Evolutionary conservation across 2,113 vertebrate genomes (phyloP), one percentile per base, ranked within the genome.

Genomic region (Procavia capensis): DNA sequence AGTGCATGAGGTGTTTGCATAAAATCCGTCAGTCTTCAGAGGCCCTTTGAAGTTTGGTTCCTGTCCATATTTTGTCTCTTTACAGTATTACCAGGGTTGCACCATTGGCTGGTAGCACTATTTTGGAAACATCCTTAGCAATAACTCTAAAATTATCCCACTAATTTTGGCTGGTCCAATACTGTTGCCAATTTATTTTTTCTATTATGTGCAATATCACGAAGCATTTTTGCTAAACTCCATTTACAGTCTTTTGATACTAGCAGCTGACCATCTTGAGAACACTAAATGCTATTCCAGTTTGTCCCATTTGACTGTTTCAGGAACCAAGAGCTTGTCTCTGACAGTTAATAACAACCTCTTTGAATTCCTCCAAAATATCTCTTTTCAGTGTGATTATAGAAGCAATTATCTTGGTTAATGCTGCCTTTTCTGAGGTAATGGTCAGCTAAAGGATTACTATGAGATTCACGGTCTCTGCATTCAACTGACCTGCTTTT

Each of bases 151-250:
- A 90, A 81, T 90, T 59, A 88, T 64, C 31, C 34, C 8, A 13
- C 45, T 50, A 36, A 10, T 78, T 61, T 89, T 82, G 82, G 36
- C 50, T 54, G 50, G 50, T 59, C 29, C 68, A 68, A 50, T 3
- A 57, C 25, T 43, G 29, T 74, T 88, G 89, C 47, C 57, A 39
- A 22, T 41, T 90, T 82, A 76, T 76, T 88, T 87, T 64, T 86
- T 59, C 54, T 94, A 36, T 81, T 88, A 70, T 70, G 57, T 90
- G 7, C 90, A 76, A 85, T 6, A 54, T 9, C 50, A 54, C 17
- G 74, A 94, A 95, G 25, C 24, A 39, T 39, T 75, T 91, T 88
- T 93, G 34, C 43, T 85, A 85, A 94, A 36, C 47, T 76, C 61
- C 27, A 43, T 92, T 85, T 91, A 88, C 34, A 41, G 20, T 47